These are phyloP conservation scores for Scaptodrosophila lebanonensis DNA, from an alignment of 1,140 invertebrate species.

Conservation along the genomic window DNA sequence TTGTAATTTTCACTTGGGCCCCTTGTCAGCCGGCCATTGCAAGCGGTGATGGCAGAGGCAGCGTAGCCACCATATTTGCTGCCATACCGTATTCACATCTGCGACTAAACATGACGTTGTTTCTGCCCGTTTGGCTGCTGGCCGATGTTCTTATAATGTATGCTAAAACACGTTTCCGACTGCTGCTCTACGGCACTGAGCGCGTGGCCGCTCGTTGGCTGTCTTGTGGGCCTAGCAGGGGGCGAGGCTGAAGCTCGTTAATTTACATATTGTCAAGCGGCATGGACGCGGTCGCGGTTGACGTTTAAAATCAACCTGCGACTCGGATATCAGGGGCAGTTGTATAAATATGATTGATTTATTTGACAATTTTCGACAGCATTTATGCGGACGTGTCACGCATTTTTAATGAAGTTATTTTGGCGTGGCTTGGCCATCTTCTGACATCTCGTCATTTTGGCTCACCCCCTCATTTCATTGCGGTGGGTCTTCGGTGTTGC, in stretches of 20 bases:
- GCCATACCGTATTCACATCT: conserved; percentile 16
- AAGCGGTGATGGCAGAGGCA: no score
- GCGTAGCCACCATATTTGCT: conserved; percentile 3
- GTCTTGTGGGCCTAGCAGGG: neutral
- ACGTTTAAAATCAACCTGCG: conserved; percentile 34
- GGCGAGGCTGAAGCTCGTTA: conserved; percentile 22
- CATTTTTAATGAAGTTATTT: conserved; percentile 43
- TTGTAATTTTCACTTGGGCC: no score
- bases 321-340: conserved; percentile 64
- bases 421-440: no score
- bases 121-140: neutral
- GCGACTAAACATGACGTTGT: no score
- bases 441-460: no score
- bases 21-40: no score
- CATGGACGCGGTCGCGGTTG: conserved; percentile 2
- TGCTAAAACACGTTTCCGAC: conserved; percentile 66
- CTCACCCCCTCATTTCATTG: no score
- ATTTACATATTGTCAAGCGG: conserved; percentile 54
- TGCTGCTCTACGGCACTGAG: neutral
- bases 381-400: conserved; percentile 64
- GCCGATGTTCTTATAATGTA: conserved; percentile 47
- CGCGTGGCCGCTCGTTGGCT: conserved; percentile 41
- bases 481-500: no score
- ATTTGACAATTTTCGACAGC: conserved; percentile 76
- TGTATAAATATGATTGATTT: conserved; percentile 76